Evolutionary conservation across 1,140 invertebrate genomes (phyloP).

Genomic region (Pectinophora gossypiella): DNA sequence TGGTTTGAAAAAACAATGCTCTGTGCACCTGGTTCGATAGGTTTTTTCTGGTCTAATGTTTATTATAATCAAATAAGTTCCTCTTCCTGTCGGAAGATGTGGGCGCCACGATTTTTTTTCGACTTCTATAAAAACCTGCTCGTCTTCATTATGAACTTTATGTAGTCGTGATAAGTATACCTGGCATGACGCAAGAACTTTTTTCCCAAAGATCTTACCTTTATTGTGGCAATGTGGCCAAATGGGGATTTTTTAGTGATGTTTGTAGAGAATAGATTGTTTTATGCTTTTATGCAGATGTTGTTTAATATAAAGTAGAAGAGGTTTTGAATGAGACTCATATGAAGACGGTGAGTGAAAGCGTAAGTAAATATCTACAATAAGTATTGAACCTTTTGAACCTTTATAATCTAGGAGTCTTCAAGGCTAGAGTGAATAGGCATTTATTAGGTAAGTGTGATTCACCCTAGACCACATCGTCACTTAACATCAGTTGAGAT

Average conservation of each 20-base stretch:
- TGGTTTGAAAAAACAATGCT: conserved; percentile 46
- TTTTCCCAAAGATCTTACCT: conserved; percentile 22
- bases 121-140: conserved; percentile 16
- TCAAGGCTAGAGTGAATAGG: too few relatives aligned
- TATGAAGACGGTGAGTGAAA: too few relatives aligned
- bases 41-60: conserved; percentile 57
- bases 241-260: conserved; percentile 35
- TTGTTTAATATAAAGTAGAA: too few relatives aligned
- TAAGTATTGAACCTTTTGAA: too few relatives aligned
- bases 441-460: too few relatives aligned
- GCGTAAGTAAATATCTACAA: too few relatives aligned
- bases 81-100: conserved; percentile 65
- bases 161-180: neutral
- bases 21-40: conserved; percentile 55
- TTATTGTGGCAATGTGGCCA: conserved; percentile 51
- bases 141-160: conserved; percentile 21
- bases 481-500: too few relatives aligned
- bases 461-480: too few relatives aligned
- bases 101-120: conserved; percentile 51
- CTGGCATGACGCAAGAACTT: conserved; percentile 16
- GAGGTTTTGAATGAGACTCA: too few relatives aligned
- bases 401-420: too few relatives aligned
- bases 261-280: conserved; percentile 46
- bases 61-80: conserved; percentile 72
- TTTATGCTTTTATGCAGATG: conserved; percentile 47